Conservation (phyloP, 2,797 vertebrate genomes). For the Betta splendens region DNA sequence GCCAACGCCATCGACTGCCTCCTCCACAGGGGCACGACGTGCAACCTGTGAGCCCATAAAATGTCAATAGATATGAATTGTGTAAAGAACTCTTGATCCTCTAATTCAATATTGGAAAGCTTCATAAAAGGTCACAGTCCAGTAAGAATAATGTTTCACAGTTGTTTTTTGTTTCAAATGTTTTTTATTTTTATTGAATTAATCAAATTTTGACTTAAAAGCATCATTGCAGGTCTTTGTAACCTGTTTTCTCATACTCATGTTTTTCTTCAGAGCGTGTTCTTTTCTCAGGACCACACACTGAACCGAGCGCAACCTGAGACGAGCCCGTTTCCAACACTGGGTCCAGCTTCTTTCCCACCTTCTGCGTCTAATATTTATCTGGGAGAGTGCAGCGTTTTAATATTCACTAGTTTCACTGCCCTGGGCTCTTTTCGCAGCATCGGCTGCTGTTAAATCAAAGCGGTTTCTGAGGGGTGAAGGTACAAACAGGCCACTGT, state of each 20-base stretch:
- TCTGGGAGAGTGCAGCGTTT: constrained; percentile 56
- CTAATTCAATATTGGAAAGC: constrained; percentile 58
- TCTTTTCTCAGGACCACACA: background rate
- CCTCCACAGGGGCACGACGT: constrained; percentile 42
- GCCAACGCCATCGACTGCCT: constrained; percentile 59
- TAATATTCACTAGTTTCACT: constrained; percentile 65
- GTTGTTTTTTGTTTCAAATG: background rate
- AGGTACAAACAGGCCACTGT: constrained; percentile 2
- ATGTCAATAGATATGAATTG: constrained; percentile 69
- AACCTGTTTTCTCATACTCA: no score
- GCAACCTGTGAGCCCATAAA: constrained; percentile 53
- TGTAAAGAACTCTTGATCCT: constrained; percentile 58
- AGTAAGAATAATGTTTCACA: constrained; percentile 14
- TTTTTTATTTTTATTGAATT: background rate
- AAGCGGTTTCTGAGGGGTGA: constrained; percentile 38
- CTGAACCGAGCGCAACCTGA: background rate
- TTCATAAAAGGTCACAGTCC: constrained; percentile 37
- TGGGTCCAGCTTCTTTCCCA: constrained; percentile 25
- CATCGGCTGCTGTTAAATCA: constrained; percentile 63
- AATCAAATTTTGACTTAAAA: background rate
- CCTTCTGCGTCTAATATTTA: constrained; percentile 62
- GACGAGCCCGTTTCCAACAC: constrained; percentile 3
- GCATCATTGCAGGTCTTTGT: no score
- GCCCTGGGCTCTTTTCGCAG: constrained; percentile 62
- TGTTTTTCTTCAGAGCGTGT: background rate